Evolutionary conservation across 2,113 vertebrate species (phyloP), one percentile per base, ranked within the genome.

Genomic region (Chamaetylas fuelleborni): DNA sequence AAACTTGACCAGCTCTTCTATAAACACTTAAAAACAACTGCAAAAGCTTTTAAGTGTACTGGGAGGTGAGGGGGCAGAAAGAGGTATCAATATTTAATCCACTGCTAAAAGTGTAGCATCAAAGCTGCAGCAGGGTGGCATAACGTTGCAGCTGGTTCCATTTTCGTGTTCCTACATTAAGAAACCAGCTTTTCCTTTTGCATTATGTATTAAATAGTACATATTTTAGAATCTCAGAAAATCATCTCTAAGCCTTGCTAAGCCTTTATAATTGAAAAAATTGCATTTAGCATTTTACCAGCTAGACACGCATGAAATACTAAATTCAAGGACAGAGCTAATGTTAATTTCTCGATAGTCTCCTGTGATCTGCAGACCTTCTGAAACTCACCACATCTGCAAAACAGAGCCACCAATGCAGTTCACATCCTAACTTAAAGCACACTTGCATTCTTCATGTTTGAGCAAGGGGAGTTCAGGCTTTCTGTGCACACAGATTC

Each of bases 21-120:
- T 6, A 81, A 76, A 80, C 64, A 76, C 62, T 90, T 70, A 11
- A 54, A 58, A 85, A 72, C 67, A 82, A 92, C 64, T 78, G 65
- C 81, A 82, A 85, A 74, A 91, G 78, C 54, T 82, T 82, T 88
- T 66, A 61, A 90, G 92, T 26, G 29, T 34, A 29, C 31, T 81
- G 67, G 88, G 91, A 85, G 74, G 86, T 88, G 82, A 77, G 88
- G 24, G 51, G 36, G 51, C n/a, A 83, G 43, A 73, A 88, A 76
- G 40, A 90, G 62, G 57, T 78, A 97, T 92, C 88, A 97, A 92
- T 97, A 96, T 96, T 97, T 97, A 90, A 97, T 93, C 82, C 93
- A 47, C 82, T 83, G 43, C 86, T 95, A 92, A 95, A 96, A 94
- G 94, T 29, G 72, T 40, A 93, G 61, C 91, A 65, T 72, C 66